Percentiles rank a stretch among this genome's conserved stretches.
These are phyloP conservation scores for Ceratotherium simum DNA, from an alignment of 2,113 vertebrate species.

Conservation along the genomic window DNA sequence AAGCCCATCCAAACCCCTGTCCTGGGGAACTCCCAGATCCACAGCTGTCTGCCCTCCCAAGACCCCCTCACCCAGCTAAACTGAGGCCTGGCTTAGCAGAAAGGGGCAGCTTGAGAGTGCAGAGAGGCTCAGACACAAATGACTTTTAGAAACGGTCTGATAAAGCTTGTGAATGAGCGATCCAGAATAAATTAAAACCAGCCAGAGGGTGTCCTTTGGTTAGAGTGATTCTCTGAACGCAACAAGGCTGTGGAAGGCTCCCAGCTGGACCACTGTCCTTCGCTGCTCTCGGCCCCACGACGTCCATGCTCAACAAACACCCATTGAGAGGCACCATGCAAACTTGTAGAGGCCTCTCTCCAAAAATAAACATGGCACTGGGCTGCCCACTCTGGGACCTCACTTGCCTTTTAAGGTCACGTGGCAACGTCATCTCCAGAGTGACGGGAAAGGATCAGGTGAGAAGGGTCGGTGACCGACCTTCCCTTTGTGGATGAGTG, in stretches of 20 bases:
- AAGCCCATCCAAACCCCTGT: fast-evolving
- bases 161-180: fast-evolving
- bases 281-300: background rate
- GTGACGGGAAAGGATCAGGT: fast-evolving
- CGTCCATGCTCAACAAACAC: background rate
- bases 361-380: fast-evolving
- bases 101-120: fast-evolving
- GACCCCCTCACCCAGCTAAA: too few relatives aligned
- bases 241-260: background rate
- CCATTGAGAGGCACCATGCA: fast-evolving
- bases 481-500: fast-evolving
- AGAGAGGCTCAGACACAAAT: fast-evolving
- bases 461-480: fast-evolving
- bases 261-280: fast-evolving
- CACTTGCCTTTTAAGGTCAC: fast-evolving
- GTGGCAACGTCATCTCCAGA: fast-evolving
- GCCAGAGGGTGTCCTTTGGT: fast-evolving
- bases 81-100: background rate
- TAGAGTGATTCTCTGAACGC: fast-evolving
- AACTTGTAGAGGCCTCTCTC: fast-evolving
- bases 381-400: fast-evolving
- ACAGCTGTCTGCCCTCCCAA: background rate
- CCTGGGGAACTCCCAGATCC: fast-evolving
- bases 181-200: fast-evolving
- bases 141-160: fast-evolving